Conservation (phyloP, 23 tunicate genomes). For the Trididemnum nubilum region DNA sequence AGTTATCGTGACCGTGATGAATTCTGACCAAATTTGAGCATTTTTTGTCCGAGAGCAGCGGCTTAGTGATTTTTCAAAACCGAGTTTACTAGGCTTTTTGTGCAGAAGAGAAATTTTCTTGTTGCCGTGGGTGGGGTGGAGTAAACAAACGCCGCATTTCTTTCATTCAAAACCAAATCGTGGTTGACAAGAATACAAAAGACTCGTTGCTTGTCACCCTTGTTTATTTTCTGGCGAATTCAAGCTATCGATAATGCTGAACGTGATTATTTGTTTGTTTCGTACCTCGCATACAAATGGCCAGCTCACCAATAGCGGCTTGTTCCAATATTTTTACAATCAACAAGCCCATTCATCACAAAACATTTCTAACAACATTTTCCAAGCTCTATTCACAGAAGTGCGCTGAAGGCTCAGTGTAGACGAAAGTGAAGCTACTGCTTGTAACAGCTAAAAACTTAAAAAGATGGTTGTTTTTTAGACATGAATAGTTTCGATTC, state of each 20-base stretch:
- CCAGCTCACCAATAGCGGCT: neutral
- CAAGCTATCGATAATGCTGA: neutral
- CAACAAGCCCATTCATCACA: neutral
- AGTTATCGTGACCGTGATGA: too few relatives aligned
- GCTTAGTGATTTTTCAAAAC: too few relatives aligned
- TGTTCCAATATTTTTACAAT: neutral
- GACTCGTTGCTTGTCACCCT: neutral
- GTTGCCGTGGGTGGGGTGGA: neutral
- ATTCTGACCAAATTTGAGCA: too few relatives aligned
- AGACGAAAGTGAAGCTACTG: too few relatives aligned
- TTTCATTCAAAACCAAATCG: too few relatives aligned
- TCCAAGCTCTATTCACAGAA: neutral
- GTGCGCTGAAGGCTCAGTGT: too few relatives aligned
- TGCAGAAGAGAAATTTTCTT: too few relatives aligned
- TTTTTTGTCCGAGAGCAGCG: too few relatives aligned
- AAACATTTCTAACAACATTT: neutral
- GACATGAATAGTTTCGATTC: too few relatives aligned
- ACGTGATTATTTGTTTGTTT: constrained; percentile 15
- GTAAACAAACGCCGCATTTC: neutral
- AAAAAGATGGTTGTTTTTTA: too few relatives aligned
- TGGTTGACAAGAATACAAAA: neutral
- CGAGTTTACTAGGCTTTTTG: too few relatives aligned
- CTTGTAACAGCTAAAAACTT: too few relatives aligned
- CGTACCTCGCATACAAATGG: neutral
- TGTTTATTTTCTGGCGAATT: constrained; percentile 3